These are phyloP conservation scores for Drosophila prolongata DNA, from an alignment of 2,888 invertebrate species.

Conservation along the genomic window DNA sequence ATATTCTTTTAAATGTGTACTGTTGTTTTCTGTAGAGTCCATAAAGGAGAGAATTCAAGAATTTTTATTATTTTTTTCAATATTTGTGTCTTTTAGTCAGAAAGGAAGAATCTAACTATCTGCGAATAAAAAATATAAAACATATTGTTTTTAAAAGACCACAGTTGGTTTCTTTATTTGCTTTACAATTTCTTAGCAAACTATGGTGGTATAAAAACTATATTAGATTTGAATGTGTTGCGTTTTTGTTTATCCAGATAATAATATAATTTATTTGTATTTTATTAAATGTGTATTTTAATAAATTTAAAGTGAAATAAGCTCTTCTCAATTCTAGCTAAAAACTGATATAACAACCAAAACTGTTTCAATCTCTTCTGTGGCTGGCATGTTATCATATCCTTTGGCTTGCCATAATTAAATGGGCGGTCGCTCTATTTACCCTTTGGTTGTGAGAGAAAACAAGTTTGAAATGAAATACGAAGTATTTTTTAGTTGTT, in stretches of 20 bases:
- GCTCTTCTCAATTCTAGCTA: background rate
- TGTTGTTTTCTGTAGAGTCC: background rate
- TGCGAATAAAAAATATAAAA: too few relatives aligned
- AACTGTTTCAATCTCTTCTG: too few relatives aligned
- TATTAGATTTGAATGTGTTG: too few relatives aligned
- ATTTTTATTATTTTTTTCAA: constrained; percentile 1
- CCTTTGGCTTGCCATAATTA: constrained; percentile 17
- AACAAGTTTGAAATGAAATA: constrained; percentile 14
- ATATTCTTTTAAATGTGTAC: constrained; percentile 26
- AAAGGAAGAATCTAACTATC: too few relatives aligned
- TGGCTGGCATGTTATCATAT: constrained; percentile 6
- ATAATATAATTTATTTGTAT: too few relatives aligned
- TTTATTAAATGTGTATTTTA: too few relatives aligned
- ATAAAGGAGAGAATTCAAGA: background rate
- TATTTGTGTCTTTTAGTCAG: background rate
- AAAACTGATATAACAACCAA: background rate
- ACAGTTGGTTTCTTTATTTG: too few relatives aligned
- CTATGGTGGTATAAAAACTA: too few relatives aligned
- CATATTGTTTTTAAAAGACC: too few relatives aligned
- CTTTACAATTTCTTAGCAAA: too few relatives aligned
- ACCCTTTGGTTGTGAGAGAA: constrained; percentile 15
- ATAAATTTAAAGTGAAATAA: background rate
- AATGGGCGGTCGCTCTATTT: constrained; percentile 12
- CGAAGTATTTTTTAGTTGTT: constrained; percentile 31
- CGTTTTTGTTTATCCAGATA: too few relatives aligned